phyloP scores from a whole-genome alignment of 2,888 invertebrate genomes.

The Scrobipalpa costella region DNA sequence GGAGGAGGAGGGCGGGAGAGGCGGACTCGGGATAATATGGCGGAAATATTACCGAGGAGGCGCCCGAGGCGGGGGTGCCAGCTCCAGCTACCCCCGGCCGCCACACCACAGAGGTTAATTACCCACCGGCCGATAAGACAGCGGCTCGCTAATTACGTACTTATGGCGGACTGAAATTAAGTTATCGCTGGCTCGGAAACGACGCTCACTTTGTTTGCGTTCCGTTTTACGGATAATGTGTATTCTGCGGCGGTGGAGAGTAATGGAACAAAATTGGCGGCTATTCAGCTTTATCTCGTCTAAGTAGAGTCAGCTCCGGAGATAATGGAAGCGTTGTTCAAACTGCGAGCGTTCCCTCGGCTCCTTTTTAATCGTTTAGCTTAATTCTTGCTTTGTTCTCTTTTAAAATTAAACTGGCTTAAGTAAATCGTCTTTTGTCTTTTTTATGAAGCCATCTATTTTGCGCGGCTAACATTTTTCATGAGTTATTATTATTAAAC shows the following conservation, averaged over 20 bases:
- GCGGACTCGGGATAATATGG: slow-evolving; percentile 78
- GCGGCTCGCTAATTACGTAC: slow-evolving; percentile 81
- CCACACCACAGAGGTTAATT: slow-evolving; percentile 75
- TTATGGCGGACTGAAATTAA: slow-evolving; percentile 81
- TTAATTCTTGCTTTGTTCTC: slow-evolving; percentile 60
- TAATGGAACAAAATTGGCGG: slow-evolving; percentile 78
- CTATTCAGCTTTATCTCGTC: slow-evolving; percentile 75
- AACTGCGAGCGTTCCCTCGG: slow-evolving; percentile 59
- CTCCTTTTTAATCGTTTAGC: slow-evolving; percentile 75
- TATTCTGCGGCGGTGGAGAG: slow-evolving; percentile 69
- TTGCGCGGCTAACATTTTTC: background rate
- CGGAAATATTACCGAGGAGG: slow-evolving; percentile 80
- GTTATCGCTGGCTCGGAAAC: slow-evolving; percentile 78
- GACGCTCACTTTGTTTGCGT: slow-evolving; percentile 80
- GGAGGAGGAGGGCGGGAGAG: slow-evolving; percentile 79
- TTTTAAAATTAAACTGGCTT: slow-evolving; percentile 23
- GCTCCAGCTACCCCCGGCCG: slow-evolving; percentile 43
- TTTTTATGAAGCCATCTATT: slow-evolving; percentile 29
- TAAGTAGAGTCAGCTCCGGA: slow-evolving; percentile 55
- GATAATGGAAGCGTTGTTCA: slow-evolving; percentile 76
- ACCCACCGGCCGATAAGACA: slow-evolving; percentile 80
- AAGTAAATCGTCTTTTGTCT: slow-evolving; percentile 36
- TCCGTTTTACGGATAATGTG: slow-evolving; percentile 79
- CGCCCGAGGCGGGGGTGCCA: slow-evolving; percentile 73
- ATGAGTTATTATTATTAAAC: background rate